A percentile compares a stretch with the other conserved stretches of the same genome.
Evolutionary conservation across 2,888 invertebrate species (phyloP).

Genomic region (Rhyacophila evoluta): DNA sequence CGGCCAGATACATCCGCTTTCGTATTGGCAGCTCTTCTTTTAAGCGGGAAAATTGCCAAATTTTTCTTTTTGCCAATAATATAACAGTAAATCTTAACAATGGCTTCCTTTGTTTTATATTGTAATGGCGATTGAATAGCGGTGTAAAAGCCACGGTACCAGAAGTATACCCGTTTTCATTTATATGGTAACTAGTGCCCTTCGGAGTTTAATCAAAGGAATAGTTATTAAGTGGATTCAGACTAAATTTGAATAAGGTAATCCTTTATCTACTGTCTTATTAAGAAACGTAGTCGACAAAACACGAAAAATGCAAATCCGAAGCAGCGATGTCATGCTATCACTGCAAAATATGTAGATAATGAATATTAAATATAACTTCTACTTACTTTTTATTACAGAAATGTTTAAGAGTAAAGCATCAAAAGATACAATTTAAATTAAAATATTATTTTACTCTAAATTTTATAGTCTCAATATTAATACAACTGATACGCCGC

Average conservation of each 20-base stretch:
- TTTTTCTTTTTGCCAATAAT: neutral
- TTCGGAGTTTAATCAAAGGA: conserved; percentile 9
- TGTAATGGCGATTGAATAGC: neutral
- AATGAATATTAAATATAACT: no score
- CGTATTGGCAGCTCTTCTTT: neutral
- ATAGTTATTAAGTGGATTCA: neutral
- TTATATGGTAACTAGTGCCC: conserved; percentile 17
- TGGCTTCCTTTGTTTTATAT: neutral
- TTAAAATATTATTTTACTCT: no score
- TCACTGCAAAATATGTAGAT: no score
- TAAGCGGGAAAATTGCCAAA: neutral
- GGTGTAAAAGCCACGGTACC: neutral
- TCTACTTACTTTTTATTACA: no score
- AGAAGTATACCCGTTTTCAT: neutral
- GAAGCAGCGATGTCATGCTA: no score
- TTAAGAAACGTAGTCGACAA: neutral
- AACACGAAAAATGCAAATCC: neutral
- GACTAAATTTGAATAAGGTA: neutral
- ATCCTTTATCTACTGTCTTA: neutral
- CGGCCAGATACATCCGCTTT: no score
- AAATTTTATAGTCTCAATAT: no score
- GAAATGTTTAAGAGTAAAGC: no score
- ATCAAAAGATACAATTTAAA: no score
- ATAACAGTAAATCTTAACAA: neutral
- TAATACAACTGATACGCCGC: no score